Evolutionary conservation across 2,113 vertebrate genomes (phyloP).

Genomic region (Gavia stellata): DNA sequence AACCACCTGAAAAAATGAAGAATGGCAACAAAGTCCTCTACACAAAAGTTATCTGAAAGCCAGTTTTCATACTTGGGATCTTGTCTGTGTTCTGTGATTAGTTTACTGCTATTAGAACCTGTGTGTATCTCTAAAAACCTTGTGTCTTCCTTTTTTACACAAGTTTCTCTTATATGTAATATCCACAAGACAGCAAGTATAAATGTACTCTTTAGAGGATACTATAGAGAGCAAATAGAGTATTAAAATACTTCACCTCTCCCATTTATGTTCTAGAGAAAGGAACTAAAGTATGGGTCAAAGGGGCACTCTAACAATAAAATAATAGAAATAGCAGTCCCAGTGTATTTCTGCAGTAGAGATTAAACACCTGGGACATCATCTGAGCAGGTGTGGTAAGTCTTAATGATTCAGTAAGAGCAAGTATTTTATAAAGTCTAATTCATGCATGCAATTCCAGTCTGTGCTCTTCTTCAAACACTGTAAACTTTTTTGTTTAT

Average conservation of each 20-base stretch:
- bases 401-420: not conserved
- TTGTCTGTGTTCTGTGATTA: not conserved
- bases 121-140: not conserved
- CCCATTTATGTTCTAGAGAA: not conserved
- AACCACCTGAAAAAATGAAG: not conserved
- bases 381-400: not conserved
- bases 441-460: not conserved
- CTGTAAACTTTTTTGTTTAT: not conserved
- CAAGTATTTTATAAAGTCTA: not conserved
- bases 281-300: not conserved
- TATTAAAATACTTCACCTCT: not conserved
- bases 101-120: not conserved
- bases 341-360: not conserved
- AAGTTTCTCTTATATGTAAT: not conserved
- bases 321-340: not conserved
- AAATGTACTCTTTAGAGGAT: not conserved
- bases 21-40: not conserved
- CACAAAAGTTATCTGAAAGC: not conserved
- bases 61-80: not conserved
- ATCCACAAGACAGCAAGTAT: not conserved
- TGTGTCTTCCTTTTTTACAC: not conserved
- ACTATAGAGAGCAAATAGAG: not conserved
- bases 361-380: not conserved
- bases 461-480: not conserved
- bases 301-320: not conserved